phyloP scores from a whole-genome alignment of 2,113 vertebrate genomes.

The Myiopsitta monachus region DNA sequence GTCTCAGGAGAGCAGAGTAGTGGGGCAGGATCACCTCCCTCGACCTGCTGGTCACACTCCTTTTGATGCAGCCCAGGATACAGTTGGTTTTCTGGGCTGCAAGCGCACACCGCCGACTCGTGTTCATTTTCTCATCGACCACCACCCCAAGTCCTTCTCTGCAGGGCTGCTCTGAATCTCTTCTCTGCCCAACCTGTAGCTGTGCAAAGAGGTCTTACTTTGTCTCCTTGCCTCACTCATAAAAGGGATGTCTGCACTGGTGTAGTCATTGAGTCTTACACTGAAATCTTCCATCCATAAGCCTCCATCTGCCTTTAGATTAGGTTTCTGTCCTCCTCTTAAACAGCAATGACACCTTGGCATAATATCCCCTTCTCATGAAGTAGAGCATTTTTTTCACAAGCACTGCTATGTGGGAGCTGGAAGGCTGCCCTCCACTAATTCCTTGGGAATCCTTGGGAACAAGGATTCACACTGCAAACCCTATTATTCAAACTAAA shows the following conservation, averaged over 20 bases:
- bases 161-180: too few relatives aligned
- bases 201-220: not conserved
- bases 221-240: not conserved
- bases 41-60: too few relatives aligned
- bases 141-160: too few relatives aligned
- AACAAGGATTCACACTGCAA: not conserved
- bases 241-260: not conserved
- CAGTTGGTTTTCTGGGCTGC: too few relatives aligned
- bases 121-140: too few relatives aligned
- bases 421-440: not conserved
- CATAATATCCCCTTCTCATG: not conserved
- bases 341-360: not conserved
- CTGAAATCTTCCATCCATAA: not conserved
- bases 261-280: not conserved
- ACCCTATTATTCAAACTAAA: not conserved
- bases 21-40: too few relatives aligned
- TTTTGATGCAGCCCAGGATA: too few relatives aligned
- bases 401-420: not conserved
- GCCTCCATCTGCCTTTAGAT: not conserved
- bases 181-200: too few relatives aligned
- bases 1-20: too few relatives aligned
- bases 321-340: not conserved
- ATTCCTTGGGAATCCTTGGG: not conserved
- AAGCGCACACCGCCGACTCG: too few relatives aligned
- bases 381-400: not conserved